Conservation (phyloP, 2,797 vertebrate genomes). For the Microhierax caerulescens region DNA sequence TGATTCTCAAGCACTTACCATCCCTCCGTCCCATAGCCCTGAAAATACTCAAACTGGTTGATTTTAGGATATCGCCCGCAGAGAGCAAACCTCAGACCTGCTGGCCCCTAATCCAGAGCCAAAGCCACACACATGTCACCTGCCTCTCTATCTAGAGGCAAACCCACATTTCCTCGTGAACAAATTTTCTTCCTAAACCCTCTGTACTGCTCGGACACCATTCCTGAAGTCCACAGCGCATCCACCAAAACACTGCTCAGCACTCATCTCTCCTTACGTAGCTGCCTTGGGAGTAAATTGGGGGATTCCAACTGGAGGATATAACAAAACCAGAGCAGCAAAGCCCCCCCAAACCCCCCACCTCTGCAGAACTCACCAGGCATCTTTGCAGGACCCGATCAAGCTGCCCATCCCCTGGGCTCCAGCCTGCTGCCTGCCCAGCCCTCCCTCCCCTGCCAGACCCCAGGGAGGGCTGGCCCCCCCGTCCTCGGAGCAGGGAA, state of each 20-base stretch:
- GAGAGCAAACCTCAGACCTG: background rate
- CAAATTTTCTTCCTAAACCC: background rate
- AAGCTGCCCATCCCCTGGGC: background rate
- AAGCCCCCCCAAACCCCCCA: background rate
- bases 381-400: background rate
- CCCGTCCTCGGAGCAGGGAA: too few relatives aligned
- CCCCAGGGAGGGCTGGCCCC: background rate
- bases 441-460: background rate
- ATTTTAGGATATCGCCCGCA: background rate
- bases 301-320: background rate
- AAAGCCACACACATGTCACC: background rate
- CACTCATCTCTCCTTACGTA: accelerated
- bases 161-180: accelerated
- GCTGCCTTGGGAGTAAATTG: too few relatives aligned
- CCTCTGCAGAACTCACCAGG: background rate
- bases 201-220: accelerated
- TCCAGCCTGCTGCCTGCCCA: background rate
- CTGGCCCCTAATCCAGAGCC: background rate
- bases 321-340: background rate
- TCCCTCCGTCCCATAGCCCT: background rate
- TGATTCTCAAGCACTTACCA: background rate
- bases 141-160: too few relatives aligned
- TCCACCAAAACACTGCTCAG: background rate
- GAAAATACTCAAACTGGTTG: background rate
- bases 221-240: accelerated